Evolutionary conservation across 2,113 vertebrate genomes (phyloP), one percentile per base, ranked within the genome.

Genomic region (Nycticryphes semicollaris): DNA sequence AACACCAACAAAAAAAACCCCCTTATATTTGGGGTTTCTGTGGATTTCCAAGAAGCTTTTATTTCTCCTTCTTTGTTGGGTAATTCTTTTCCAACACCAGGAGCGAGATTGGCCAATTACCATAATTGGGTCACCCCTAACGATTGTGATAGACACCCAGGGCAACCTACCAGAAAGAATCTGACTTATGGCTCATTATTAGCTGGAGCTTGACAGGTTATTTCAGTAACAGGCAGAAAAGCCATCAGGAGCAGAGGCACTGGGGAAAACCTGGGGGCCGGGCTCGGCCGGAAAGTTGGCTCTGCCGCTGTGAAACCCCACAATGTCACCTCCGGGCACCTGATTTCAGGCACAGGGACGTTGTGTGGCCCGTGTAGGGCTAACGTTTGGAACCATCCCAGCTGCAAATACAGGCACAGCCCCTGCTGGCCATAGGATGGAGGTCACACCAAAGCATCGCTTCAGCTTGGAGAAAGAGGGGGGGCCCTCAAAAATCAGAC

Each of bases 101-200:
- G 31, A 96, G 96, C 84, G 62, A 96, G 95, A 96, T 66, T 81
- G 87, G 93, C 96, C 94, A 94, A 97, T 98, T 98, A 98, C 74
- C 97, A 98, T 98, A 98, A 98, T 97, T 97, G 98, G 97, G 97
- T 98, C 98, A 98, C 98, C 97, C 97, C 97, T 96, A 97, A 98
- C 94, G 91, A 95, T 84, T 88, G 95, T 94, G 93, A 95, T 31
- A 94, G 98, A 97, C 97, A 98, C 95, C 78, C 85, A 95, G 96
- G 97, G 96, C 95, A 96, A 95, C 97, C 96, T 98, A 92, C 92
- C 96, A 97, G 98, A 97, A 96, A 98, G 96, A 97, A 96, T 94
- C 93, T 97, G 98, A 97, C 97, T 97, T 80, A 93, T 95, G 97
- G 96, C 94, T 98, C 53, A 57, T 98, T 97, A 97, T 86, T 87